Percentiles rank a stretch among this genome's conserved stretches.
Conservation (phyloP, 2,113 vertebrate species). For the Orthonyx spaldingii region DNA sequence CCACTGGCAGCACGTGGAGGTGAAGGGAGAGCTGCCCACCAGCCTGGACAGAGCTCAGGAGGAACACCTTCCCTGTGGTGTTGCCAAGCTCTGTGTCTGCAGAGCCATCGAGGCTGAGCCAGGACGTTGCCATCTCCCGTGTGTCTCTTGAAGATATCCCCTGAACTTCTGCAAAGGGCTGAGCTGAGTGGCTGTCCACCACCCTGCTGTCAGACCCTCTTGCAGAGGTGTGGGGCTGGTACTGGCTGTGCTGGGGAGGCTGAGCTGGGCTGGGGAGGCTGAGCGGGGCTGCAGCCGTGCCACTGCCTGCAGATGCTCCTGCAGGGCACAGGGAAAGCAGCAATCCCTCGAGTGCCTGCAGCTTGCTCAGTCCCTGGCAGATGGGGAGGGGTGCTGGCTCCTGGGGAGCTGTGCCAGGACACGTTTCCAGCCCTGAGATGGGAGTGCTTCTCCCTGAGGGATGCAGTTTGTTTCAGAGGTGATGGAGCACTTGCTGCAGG, state of each 20-base stretch:
- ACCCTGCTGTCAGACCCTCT: neutral
- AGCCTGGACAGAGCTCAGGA: neutral
- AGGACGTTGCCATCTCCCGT: neutral
- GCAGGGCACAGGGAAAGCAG: neutral
- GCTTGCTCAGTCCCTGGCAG: neutral
- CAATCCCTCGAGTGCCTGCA: neutral
- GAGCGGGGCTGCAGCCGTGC: neutral
- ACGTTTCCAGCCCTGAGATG: neutral
- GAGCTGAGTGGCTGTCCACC: neutral
- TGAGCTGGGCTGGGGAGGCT: no score
- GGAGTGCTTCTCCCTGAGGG: neutral
- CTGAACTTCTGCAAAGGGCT: neutral
- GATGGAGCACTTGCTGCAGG: neutral
- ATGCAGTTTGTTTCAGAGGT: neutral
- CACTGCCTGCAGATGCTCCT: neutral
- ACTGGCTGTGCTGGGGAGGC: neutral
- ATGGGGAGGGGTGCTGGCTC: neutral
- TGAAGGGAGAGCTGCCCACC: neutral
- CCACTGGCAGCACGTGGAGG: neutral
- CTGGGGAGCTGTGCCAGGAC: neutral
- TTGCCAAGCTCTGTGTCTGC: neutral
- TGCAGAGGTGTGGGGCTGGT: neutral
- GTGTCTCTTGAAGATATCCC: neutral
- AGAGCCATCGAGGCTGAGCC: neutral
- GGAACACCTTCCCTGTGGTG: neutral